These are phyloP conservation scores for Acanthoscelides obtectus DNA, from an alignment of 2,888 invertebrate genomes.

Conservation along the genomic window DNA sequence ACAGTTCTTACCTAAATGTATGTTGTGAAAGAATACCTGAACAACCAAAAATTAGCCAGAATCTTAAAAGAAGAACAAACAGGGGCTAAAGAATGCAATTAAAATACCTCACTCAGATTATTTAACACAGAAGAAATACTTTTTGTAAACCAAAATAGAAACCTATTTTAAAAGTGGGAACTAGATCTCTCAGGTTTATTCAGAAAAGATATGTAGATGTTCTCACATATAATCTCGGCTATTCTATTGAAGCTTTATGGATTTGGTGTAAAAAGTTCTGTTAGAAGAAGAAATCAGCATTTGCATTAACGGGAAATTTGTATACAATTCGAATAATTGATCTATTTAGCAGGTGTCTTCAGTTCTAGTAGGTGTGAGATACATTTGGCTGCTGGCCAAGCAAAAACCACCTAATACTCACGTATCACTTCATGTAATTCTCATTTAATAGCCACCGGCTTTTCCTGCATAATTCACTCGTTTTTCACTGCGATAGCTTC, in stretches of 20 bases:
- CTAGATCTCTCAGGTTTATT: not conserved
- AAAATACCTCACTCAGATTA: not conserved
- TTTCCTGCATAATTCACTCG: conserved; percentile 21
- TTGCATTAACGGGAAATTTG: not conserved
- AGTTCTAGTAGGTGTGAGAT: conserved; percentile 42
- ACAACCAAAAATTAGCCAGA: not conserved
- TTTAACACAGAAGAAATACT: conserved; percentile 1
- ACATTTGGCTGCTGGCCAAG: conserved; percentile 40
- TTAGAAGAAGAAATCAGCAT: not conserved
- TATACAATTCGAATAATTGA: conserved; percentile 28
- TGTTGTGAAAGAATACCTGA: not conserved
- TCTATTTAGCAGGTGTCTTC: conserved; percentile 41
- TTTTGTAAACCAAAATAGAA: conserved; percentile 11
- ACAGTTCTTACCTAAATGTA: not conserved
- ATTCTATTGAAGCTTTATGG: not conserved
- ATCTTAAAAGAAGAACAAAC: not conserved
- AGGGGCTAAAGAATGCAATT: not conserved
- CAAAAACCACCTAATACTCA: conserved; percentile 43
- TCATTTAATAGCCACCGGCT: conserved; percentile 41
- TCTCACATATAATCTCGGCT: not conserved
- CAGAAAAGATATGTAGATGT: not conserved
- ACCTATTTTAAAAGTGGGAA: conserved; percentile 7
- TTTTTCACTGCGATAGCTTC: conserved; percentile 12
- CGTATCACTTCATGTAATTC: conserved; percentile 32
- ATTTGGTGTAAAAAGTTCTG: not conserved